phyloP scores from a whole-genome alignment of 2,888 invertebrate genomes.

The Leucophenga maculata region DNA sequence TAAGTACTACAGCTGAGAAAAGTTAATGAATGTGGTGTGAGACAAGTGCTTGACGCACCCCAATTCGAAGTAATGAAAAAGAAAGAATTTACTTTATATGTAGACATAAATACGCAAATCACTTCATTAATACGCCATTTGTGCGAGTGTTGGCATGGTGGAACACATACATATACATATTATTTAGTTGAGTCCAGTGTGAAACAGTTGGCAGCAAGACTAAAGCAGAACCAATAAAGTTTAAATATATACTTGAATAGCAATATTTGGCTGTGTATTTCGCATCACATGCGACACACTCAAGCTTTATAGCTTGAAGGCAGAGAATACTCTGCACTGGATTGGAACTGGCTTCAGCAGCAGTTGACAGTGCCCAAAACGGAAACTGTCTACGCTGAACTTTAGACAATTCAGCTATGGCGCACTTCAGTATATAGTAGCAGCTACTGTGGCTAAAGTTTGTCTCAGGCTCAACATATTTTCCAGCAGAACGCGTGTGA shows the following conservation, averaged over 20 bases:
- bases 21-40: too few relatives aligned
- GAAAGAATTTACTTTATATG: too few relatives aligned
- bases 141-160: constrained; percentile 48
- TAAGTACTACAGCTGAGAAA: too few relatives aligned
- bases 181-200: constrained; percentile 1
- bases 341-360: not conserved
- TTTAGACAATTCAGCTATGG: constrained; percentile 38
- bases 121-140: constrained; percentile 71
- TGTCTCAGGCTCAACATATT: constrained; percentile 36
- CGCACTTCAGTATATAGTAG: not conserved
- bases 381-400: constrained; percentile 54
- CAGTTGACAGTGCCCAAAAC: constrained; percentile 38
- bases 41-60: too few relatives aligned
- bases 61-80: too few relatives aligned
- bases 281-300: constrained; percentile 37
- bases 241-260: too few relatives aligned
- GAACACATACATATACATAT: too few relatives aligned
- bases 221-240: too few relatives aligned
- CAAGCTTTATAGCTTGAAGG: constrained; percentile 9
- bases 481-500: constrained; percentile 53
- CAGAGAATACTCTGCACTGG: not conserved
- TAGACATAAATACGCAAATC: constrained; percentile 50
- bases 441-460: constrained; percentile 29
- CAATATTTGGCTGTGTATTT: not conserved
- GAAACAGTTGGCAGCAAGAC: too few relatives aligned